A percentile compares a stretch with the other conserved stretches of the same genome.
Conservation (phyloP, 2,888 invertebrate species). For the Dastarcus helophoroides region DNA sequence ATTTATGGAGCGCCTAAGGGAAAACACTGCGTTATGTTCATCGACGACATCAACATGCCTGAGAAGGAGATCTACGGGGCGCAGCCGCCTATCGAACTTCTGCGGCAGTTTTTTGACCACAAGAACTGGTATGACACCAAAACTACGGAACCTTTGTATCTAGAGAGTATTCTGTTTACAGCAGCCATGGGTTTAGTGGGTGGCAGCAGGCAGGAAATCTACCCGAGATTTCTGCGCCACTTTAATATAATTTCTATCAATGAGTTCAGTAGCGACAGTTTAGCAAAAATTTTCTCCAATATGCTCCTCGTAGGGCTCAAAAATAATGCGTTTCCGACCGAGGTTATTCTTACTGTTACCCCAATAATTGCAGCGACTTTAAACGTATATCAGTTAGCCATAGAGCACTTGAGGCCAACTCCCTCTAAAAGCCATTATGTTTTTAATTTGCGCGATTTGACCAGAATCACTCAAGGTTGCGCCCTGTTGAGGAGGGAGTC, state of each 20-base stretch:
- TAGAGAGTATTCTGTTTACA: constrained; percentile 69
- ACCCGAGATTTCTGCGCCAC: constrained; percentile 78
- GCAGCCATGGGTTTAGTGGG: constrained; percentile 88
- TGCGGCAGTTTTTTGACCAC: constrained; percentile 75
- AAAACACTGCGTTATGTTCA: constrained; percentile 61
- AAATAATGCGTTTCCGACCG: constrained; percentile 70
- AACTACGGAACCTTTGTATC: constrained; percentile 62
- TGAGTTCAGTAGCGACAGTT: constrained; percentile 79
- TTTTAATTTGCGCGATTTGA: constrained; percentile 75
- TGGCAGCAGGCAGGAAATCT: constrained; percentile 77
- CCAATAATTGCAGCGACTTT: constrained; percentile 73
- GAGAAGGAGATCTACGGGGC: constrained; percentile 72
- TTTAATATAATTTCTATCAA: constrained; percentile 80
- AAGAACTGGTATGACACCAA: constrained; percentile 77
- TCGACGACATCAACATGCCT: constrained; percentile 86
- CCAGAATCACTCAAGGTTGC: constrained; percentile 72
- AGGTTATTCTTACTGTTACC: constrained; percentile 51
- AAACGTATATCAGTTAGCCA: constrained; percentile 64
- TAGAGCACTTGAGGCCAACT: constrained; percentile 60
- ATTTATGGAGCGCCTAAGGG: constrained; percentile 65
- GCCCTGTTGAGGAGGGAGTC: constrained; percentile 75
- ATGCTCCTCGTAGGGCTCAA: constrained; percentile 65
- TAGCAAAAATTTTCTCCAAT: constrained; percentile 74
- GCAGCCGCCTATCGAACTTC: constrained; percentile 74
- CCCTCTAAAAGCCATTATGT: constrained; percentile 78